Evolutionary conservation across 2,113 vertebrate genomes (phyloP).

Genomic region (Vanacampus margaritifer): DNA sequence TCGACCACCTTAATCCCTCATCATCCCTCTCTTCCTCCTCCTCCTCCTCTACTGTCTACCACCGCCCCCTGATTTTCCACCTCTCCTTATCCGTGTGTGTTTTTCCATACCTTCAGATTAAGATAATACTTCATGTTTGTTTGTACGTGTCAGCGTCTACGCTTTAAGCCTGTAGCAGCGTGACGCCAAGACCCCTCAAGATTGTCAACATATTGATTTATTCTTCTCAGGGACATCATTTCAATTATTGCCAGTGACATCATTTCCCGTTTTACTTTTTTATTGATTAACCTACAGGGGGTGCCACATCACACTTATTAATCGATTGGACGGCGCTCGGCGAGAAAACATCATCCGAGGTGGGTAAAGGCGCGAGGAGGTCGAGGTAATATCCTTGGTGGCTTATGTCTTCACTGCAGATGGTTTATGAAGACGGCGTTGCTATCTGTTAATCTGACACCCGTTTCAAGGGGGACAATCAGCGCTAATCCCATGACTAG

Average conservation of each 20-base stretch:
- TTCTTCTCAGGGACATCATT: not conserved
- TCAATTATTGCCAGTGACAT: not conserved
- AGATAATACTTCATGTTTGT: constrained; percentile 47
- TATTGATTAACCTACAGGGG: constrained; percentile 1
- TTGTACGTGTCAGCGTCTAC: constrained; percentile 12
- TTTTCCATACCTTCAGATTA: constrained; percentile 47
- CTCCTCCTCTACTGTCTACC: constrained; percentile 37
- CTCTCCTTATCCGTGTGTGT: constrained; percentile 30
- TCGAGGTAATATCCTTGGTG: constrained; percentile 50
- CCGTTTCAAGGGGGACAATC: constrained; percentile 69
- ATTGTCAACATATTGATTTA: not conserved
- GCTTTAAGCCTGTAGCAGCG: not conserved
- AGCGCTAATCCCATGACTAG: constrained; percentile 73
- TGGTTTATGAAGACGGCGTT: constrained; percentile 59
- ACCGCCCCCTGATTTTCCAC: constrained; percentile 30
- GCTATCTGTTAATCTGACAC: constrained; percentile 76
- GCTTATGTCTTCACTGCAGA: constrained; percentile 73
- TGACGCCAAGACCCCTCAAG: not conserved
- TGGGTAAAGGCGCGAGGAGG: constrained; percentile 1
- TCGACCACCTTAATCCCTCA: constrained; percentile 70
- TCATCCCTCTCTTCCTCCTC: constrained; percentile 61
- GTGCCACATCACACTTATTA: not conserved
- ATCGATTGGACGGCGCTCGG: constrained; percentile 8
- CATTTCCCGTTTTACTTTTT: constrained; percentile 1
- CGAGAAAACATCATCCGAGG: constrained; percentile 19